These are phyloP conservation scores for Amyelois transitella DNA, from an alignment of 1,140 invertebrate genomes.

Conservation along the genomic window DNA sequence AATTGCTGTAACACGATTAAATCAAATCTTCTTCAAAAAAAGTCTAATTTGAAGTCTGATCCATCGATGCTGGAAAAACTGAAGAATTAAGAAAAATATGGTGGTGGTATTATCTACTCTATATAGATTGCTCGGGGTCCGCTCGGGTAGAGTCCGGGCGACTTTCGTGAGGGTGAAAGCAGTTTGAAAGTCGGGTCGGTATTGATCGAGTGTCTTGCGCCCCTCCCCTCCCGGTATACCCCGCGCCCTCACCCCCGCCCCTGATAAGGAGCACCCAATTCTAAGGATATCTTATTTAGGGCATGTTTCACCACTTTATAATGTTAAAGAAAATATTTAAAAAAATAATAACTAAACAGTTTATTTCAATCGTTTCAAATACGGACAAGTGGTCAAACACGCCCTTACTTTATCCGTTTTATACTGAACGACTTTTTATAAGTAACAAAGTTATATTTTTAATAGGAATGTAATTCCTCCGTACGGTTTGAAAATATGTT, in stretches of 20 bases:
- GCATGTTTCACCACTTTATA: neutral
- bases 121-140: conserved; percentile 24
- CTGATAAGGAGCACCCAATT: conserved; percentile 51
- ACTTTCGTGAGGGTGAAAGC: conserved; percentile 74
- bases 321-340: neutral
- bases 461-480: neutral
- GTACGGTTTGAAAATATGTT: neutral
- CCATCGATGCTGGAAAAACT: too few relatives aligned
- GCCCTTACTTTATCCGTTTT: neutral
- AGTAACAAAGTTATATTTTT: neutral
- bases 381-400: neutral
- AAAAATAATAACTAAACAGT: neutral
- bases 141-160: conserved; percentile 58
- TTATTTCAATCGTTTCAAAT: neutral
- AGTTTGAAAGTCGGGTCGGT: conserved; percentile 74
- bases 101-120: conserved; percentile 30
- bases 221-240: conserved; percentile 27
- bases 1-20: too few relatives aligned
- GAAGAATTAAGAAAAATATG: neutral
- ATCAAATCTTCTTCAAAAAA: too few relatives aligned
- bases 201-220: conserved; percentile 71
- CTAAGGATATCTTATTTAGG: conserved; percentile 29
- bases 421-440: conserved; percentile 2
- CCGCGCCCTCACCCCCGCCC: conserved; percentile 19
- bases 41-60: too few relatives aligned